These are phyloP conservation scores for Leptopilina drosophilae DNA, from an alignment of 2,888 invertebrate species.

Conservation along the genomic window DNA sequence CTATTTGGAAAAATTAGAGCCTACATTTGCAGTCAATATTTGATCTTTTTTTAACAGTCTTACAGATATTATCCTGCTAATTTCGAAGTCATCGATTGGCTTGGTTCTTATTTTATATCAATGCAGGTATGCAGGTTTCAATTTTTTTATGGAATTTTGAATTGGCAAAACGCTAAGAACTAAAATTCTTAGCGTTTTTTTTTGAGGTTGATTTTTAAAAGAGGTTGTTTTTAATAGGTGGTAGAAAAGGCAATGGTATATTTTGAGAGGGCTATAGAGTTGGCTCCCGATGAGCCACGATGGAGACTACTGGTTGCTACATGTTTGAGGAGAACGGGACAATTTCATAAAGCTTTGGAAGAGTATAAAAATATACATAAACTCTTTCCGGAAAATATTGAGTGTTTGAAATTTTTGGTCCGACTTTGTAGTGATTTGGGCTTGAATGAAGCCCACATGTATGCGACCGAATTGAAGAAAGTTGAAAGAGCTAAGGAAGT, in stretches of 20 bases:
- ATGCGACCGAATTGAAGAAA: constrained; percentile 90
- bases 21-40: constrained; percentile 31
- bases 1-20: constrained; percentile 9
- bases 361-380: constrained; percentile 91
- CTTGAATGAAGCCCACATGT: constrained; percentile 91
- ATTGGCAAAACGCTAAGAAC: neutral
- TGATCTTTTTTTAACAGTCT: constrained; percentile 63
- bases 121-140: constrained; percentile 79
- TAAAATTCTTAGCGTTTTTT: too few relatives aligned
- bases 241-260: constrained; percentile 91
- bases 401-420: constrained; percentile 94
- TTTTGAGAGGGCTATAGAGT: constrained; percentile 86
- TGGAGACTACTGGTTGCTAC: constrained; percentile 92
- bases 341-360: constrained; percentile 89
- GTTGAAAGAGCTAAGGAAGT: constrained; percentile 80
- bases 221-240: constrained; percentile 75
- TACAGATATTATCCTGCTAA: constrained; percentile 74
- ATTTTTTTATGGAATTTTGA: neutral
- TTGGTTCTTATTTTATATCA: constrained; percentile 93
- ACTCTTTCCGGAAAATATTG: constrained; percentile 95
- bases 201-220: neutral
- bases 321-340: constrained; percentile 89
- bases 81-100: constrained; percentile 88
- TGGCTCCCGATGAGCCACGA: constrained; percentile 82
- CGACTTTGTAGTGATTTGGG: constrained; percentile 93